A percentile compares a stretch with the other conserved stretches of the same genome.
phyloP scores from a whole-genome alignment of 1,140 invertebrate genomes.

The Bombus haemorrhoidalis region DNA sequence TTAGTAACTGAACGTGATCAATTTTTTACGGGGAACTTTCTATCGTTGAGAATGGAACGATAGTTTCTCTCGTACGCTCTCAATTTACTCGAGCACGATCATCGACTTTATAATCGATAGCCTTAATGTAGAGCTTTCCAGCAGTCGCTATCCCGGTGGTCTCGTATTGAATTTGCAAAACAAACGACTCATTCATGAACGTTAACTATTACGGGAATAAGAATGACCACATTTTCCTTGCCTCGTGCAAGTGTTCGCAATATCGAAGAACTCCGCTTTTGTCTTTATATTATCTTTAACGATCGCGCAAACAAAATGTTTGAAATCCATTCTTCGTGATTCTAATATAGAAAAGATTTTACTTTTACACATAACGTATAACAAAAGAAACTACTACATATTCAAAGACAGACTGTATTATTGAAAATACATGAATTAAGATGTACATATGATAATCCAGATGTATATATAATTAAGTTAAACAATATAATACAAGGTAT shows the following conservation, averaged over 20 bases:
- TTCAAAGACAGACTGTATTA: no score
- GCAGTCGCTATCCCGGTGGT: slow-evolving; percentile 14
- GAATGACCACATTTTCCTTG: slow-evolving; percentile 47
- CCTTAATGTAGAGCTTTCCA: slow-evolving; percentile 14
- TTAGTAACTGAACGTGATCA: not conserved
- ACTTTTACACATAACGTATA: no score
- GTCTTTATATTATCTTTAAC: not conserved
- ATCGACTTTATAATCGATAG: slow-evolving; percentile 25
- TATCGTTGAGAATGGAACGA: slow-evolving; percentile 6
- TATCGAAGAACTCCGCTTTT: not conserved
- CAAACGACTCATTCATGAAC: slow-evolving; percentile 43
- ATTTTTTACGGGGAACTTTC: slow-evolving; percentile 13
- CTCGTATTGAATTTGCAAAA: not conserved
- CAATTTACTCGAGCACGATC: slow-evolving; percentile 10
- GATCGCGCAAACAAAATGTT: no score
- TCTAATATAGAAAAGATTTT: no score
- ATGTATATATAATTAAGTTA: no score
- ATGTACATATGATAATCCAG: no score
- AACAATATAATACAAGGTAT: no score
- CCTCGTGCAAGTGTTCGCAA: not conserved
- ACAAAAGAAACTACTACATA: no score
- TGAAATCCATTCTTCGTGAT: no score
- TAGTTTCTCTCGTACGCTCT: slow-evolving; percentile 12
- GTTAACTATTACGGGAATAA: slow-evolving; percentile 3
- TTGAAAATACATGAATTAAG: no score